These are phyloP conservation scores for Neolamprologus cancellatus DNA, from an alignment of 2,113 vertebrate genomes.

Conservation along the genomic window DNA sequence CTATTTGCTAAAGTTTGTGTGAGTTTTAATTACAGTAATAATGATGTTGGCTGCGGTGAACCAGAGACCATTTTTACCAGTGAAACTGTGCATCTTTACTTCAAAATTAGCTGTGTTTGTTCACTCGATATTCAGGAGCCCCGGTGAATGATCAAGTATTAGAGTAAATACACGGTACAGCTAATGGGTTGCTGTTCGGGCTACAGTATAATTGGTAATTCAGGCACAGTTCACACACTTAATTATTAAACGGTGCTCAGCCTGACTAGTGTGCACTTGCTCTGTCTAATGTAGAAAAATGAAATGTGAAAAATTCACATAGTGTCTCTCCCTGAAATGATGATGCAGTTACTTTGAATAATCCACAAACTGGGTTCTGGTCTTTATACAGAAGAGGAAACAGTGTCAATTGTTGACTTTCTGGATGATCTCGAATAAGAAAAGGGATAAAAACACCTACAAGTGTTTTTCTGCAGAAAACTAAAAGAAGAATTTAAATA, in stretches of 20 bases:
- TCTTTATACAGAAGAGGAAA: neutral
- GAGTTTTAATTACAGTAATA: slow-evolving; percentile 1
- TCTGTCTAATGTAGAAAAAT: neutral
- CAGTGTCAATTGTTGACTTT: neutral
- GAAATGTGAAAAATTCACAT: neutral
- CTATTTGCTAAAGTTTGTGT: neutral
- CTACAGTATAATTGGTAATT: neutral
- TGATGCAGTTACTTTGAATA: neutral
- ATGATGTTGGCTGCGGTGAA: neutral
- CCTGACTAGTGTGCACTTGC: neutral
- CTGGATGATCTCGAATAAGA: neutral
- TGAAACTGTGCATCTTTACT: neutral
- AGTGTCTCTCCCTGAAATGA: neutral
- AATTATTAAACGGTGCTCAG: neutral
- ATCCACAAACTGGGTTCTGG: neutral
- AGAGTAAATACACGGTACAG: neutral
- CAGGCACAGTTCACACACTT: neutral
- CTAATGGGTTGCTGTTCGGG: neutral
- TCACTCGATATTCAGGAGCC: neutral
- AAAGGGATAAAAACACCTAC: neutral
- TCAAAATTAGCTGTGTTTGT: neutral
- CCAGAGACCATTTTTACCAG: neutral
- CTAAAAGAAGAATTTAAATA: neutral
- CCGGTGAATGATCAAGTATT: neutral
- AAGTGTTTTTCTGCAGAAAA: neutral